Evolutionary conservation across 1,140 invertebrate species (phyloP), one percentile per base, ranked within the genome.

Genomic region (Euwallacea similis): DNA sequence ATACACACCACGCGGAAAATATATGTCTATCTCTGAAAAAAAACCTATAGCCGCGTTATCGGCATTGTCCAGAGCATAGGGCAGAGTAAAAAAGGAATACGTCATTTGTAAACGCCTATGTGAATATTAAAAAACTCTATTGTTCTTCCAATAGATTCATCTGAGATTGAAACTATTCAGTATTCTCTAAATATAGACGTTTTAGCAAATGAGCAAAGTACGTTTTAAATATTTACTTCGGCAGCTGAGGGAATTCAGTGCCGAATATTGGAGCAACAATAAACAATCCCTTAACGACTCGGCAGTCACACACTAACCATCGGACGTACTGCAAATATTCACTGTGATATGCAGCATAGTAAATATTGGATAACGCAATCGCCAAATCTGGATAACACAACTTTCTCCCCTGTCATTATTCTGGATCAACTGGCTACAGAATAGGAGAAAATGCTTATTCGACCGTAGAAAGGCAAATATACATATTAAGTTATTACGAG

Each of bases 391-490:
- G 10, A 10, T 41, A 58, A 58, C 10, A 58, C 13, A 58, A 58
- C 55, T 58, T 58, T 58, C 9, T 10, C 16, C 13, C n/a, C n/a
- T 58, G 21, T 58, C 15, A 16, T 58, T 58, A 16, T 16, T 58
- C 55, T n/a, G 55, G 2, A 58, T 58, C n/a, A 58, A 58, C 6
- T 58, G 10, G n/a, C 13, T 58, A 33, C 55, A 33, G 15, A 58
- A n/a, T 58, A 10, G 46, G 6, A 50, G 13, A 3, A 50, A 50
- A 50, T 13, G 13, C 13, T 50, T 7, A 50, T 11, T 50, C 46
- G 2, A 13, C 2, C 46, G 9, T 11, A 10, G 46, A 50, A 11
- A 11, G 9, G 2, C 46, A 6, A 50, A 50, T 2, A 50, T 50
- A 46, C 7, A 2, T 50, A 7, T 13, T 13, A 2, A 50, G 46